A percentile compares a stretch with the other conserved stretches of the same genome.
phyloP scores from a whole-genome alignment of 2,888 invertebrate species.

The Flexamia atlantica region DNA sequence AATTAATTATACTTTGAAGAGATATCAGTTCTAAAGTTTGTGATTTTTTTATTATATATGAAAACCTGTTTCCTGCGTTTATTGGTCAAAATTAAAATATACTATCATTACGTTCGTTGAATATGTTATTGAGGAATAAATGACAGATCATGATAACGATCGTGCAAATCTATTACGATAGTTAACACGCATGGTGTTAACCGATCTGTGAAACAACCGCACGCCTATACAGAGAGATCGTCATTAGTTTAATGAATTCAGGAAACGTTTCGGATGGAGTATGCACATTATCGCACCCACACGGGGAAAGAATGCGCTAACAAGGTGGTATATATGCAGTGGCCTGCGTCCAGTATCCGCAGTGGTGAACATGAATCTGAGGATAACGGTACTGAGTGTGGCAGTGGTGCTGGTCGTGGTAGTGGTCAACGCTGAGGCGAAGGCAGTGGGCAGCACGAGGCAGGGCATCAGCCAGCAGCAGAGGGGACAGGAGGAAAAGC shows the following conservation, averaged over 20 bases:
- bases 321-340: constrained; percentile 18
- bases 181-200: constrained; percentile 23
- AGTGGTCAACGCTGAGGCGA: background rate
- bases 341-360: background rate
- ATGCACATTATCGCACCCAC: constrained; percentile 33
- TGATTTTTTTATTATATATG: too few relatives aligned
- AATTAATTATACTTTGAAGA: too few relatives aligned
- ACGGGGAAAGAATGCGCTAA: constrained; percentile 20
- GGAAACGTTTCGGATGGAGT: constrained; percentile 38
- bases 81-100: too few relatives aligned
- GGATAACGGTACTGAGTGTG: constrained; percentile 33
- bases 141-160: background rate
- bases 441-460: background rate
- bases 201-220: constrained; percentile 22
- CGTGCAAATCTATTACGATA: background rate
- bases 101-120: too few relatives aligned
- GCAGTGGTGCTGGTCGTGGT: background rate
- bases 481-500: background rate
- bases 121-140: too few relatives aligned
- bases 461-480: background rate
- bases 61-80: too few relatives aligned
- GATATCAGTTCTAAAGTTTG: too few relatives aligned
- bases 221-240: background rate
- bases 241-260: constrained; percentile 26
- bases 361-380: constrained; percentile 18